Conservation (phyloP, 2,888 invertebrate species). For the Xanthorhoe spadicearia region DNA sequence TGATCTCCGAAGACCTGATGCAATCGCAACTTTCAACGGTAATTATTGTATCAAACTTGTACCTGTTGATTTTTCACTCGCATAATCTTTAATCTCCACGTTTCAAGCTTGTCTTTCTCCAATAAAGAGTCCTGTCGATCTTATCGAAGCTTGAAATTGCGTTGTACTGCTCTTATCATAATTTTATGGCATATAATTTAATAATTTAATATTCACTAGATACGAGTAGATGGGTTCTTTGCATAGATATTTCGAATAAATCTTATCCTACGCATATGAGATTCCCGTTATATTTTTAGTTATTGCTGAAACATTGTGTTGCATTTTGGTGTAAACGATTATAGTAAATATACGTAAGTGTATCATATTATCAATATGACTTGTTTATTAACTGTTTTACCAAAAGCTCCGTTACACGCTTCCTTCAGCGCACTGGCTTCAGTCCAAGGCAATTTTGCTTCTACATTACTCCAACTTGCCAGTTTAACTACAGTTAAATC, state of each 20-base stretch:
- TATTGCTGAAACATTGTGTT: not conserved
- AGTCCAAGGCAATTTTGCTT: slow-evolving; percentile 39
- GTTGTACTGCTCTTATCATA: slow-evolving; percentile 40
- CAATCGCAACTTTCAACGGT: slow-evolving; percentile 51
- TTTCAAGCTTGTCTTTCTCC: slow-evolving; percentile 36
- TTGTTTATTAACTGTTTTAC: slow-evolving; percentile 29
- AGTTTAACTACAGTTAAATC: slow-evolving; percentile 27
- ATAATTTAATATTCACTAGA: slow-evolving; percentile 34
- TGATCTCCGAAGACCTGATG: slow-evolving; percentile 56
- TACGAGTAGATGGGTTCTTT: slow-evolving; percentile 29
- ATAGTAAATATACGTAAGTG: slow-evolving; percentile 10
- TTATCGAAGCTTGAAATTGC: slow-evolving; percentile 39
- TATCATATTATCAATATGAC: slow-evolving; percentile 21
- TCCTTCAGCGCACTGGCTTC: slow-evolving; percentile 39
- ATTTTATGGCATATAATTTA: slow-evolving; percentile 44
- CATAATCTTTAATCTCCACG: slow-evolving; percentile 35
- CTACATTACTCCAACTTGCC: slow-evolving; percentile 32
- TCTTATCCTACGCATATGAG: slow-evolving; percentile 9
- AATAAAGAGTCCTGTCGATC: slow-evolving; percentile 42
- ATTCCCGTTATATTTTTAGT: slow-evolving; percentile 13
- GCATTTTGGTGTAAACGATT: slow-evolving; percentile 10
- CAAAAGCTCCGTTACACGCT: slow-evolving; percentile 34
- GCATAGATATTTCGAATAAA: slow-evolving; percentile 27
- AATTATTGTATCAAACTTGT: slow-evolving; percentile 36
- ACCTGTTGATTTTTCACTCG: slow-evolving; percentile 32